Evolutionary conservation across 1,140 invertebrate genomes (phyloP), one percentile per base, ranked within the genome.

Genomic region (Fopius arisanus): DNA sequence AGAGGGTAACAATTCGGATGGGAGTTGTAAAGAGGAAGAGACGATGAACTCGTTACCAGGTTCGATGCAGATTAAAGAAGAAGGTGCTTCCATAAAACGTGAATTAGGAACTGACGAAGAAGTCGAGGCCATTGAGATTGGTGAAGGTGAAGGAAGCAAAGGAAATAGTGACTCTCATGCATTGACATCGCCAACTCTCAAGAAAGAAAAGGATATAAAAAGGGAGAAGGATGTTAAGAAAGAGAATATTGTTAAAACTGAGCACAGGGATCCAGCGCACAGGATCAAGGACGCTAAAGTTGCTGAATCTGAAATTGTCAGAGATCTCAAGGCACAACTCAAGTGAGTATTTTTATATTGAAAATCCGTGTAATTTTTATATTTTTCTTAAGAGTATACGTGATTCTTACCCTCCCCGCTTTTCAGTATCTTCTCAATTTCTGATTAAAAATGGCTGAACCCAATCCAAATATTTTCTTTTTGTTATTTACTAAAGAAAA

Each of bases 301-400:
- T 62, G 87, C 87, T 7, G 91, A 92, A 81, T 91, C 89, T 16
- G 91, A 92, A 83, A 84, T 91, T 21, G 90, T 98, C 62, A 92
- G 96, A 78, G 96, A 98, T 84, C 89, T 98, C 21, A 95, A 96
- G 83, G 92, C 93, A 71, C 96, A 98, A 88, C 89, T 98, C 12
- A 98, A 98, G 96, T 97, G 90, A 88, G 90, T 89, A 37, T 65
- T 72, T 69, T 77, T n/a, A n/a, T n/a, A 65, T 74, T 70, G 66
- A 59, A 75, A 48, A 14, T 63, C 73, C 76, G 71, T 51, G 1
- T 21, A 31, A 33, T 3, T 33, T 9, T 3, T 33, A 33, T 33
- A n/a, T n/a, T n/a, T n/a, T n/a, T n/a, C n/a, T n/a, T n/a, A n/a
- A n/a, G n/a, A n/a, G n/a, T n/a, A n/a, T n/a, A n/a, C n/a, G n/a